Conservation (phyloP, 1,140 invertebrate species). For the Zaprionus ornatus region DNA sequence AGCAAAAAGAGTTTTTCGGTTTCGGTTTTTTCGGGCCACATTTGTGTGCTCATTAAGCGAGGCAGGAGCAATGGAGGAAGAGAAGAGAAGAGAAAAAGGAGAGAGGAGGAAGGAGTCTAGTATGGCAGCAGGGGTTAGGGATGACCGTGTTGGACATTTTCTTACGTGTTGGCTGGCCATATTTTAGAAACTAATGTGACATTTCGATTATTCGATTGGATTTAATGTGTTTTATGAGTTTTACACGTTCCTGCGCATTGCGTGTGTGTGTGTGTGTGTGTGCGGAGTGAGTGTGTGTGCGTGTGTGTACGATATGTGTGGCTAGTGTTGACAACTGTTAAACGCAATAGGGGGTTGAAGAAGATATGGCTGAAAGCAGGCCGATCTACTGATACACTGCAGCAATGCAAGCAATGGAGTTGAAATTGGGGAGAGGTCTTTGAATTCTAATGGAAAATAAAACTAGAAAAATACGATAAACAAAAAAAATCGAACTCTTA, state of each 20-base stretch:
- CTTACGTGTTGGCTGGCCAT: slow-evolving; percentile 72
- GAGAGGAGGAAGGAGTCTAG: background rate
- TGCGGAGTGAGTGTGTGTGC: background rate
- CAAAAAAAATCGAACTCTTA: too few species aligned
- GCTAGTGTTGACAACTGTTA: slow-evolving; percentile 58
- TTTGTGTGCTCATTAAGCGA: slow-evolving; percentile 67
- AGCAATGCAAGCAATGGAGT: slow-evolving; percentile 56
- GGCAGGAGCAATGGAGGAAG: background rate
- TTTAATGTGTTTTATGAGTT: slow-evolving; percentile 84
- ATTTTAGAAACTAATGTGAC: slow-evolving; percentile 84
- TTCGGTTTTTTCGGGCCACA: slow-evolving; percentile 54
- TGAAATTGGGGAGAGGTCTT: too few species aligned
- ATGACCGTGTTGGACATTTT: slow-evolving; percentile 33
- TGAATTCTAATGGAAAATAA: background rate
- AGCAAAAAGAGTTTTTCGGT: slow-evolving; percentile 63
- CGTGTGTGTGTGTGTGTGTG: slow-evolving; percentile 25
- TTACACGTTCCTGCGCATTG: slow-evolving; percentile 66
- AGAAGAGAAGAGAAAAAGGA: background rate
- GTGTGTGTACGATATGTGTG: slow-evolving; percentile 22
- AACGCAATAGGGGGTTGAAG: background rate
- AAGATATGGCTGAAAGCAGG: slow-evolving; percentile 1
- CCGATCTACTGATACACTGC: slow-evolving; percentile 34
- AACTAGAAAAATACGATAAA: too few species aligned
- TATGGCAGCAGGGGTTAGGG: background rate
- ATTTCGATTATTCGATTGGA: slow-evolving; percentile 84